A percentile compares a stretch with the other conserved stretches of the same genome.
phyloP scores from a whole-genome alignment of 2,888 invertebrate genomes.

The Aleiodes alternator region DNA sequence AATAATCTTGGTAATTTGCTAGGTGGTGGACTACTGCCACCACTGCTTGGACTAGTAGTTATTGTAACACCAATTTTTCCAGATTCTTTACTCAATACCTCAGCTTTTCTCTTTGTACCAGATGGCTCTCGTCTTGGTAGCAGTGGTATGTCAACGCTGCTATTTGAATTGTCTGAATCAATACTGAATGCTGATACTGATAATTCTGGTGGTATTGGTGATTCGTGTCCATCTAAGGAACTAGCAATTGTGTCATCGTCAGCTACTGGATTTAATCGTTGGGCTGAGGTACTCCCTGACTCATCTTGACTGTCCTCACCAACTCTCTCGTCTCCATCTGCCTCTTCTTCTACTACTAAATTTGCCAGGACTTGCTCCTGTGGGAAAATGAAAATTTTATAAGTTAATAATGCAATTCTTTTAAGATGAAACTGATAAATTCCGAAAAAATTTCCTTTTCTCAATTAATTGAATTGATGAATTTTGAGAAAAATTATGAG shows the following conservation, averaged over 20 bases:
- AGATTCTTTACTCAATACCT: conserved; percentile 89
- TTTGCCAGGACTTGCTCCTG: conserved; percentile 72
- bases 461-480: no score
- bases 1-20: conserved; percentile 75
- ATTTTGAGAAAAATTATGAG: no score
- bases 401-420: neutral
- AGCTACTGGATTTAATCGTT: conserved; percentile 70
- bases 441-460: neutral
- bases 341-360: conserved; percentile 72
- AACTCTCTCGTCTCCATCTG: conserved; percentile 72
- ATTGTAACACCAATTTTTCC: conserved; percentile 95
- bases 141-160: conserved; percentile 80
- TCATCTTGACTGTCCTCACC: conserved; percentile 75
- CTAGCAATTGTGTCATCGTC: conserved; percentile 77
- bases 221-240: conserved; percentile 73
- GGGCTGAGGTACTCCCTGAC: conserved; percentile 68
- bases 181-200: conserved; percentile 72
- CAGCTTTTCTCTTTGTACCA: conserved; percentile 90
- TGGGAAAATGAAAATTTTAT: neutral
- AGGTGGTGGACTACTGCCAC: conserved; percentile 76
- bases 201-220: conserved; percentile 74
- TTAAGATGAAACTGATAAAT: no score
- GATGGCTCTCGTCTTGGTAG: conserved; percentile 78
- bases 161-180: conserved; percentile 79
- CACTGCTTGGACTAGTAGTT: conserved; percentile 81